These are phyloP conservation scores for Oligia latruncula DNA, from an alignment of 2,888 invertebrate genomes.

Conservation along the genomic window DNA sequence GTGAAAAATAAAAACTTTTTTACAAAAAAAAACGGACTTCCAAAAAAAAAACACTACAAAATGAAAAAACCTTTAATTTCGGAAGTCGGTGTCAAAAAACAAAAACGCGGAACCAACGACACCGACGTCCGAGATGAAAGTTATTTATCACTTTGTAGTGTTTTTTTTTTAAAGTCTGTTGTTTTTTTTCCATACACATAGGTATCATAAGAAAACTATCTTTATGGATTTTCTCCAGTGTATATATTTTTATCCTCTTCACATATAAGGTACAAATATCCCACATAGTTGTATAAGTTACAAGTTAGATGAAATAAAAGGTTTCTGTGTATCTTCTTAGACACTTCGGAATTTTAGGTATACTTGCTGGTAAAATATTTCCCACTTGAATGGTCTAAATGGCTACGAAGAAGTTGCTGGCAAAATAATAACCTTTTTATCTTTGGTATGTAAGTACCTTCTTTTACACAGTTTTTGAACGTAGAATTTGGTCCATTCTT, in stretches of 20 bases:
- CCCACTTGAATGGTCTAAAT: background rate
- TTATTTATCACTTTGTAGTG: too few species aligned
- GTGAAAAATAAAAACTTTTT: too few species aligned
- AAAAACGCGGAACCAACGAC: too few species aligned
- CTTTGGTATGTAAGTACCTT: background rate
- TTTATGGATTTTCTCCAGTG: background rate
- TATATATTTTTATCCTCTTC: too few species aligned
- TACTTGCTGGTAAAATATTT: conserved; percentile 1
- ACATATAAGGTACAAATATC: conserved; percentile 1
- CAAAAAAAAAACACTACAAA: too few species aligned
- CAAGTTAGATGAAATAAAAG: conserved; percentile 8
- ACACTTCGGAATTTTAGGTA: background rate
- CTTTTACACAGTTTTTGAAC: background rate
- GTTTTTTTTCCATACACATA: too few species aligned
- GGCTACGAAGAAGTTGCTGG: background rate
- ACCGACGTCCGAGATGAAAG: too few species aligned
- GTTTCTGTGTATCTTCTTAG: background rate
- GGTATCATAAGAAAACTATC: conserved; percentile 5
- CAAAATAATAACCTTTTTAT: background rate
- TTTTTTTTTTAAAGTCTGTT: too few species aligned
- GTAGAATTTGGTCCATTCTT: background rate
- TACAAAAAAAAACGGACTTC: too few species aligned
- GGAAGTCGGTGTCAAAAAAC: too few species aligned
- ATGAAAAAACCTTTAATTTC: too few species aligned
- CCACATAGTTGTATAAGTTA: background rate